phyloP scores from a whole-genome alignment of 1,140 invertebrate species.

The Eulimnadia texana region DNA sequence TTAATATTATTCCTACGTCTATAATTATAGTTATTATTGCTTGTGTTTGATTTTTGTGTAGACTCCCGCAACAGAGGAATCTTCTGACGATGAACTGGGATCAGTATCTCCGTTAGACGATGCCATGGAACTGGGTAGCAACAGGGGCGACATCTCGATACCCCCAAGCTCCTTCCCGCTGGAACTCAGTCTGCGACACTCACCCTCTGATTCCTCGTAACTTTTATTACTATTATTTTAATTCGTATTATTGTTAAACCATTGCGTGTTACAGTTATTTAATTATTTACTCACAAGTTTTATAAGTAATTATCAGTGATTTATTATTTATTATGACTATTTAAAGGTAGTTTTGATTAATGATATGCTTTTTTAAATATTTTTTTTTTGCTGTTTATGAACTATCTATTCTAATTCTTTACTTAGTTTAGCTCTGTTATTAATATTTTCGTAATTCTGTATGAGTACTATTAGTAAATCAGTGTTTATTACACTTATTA shows the following conservation, averaged over 20 bases:
- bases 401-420: too few relatives aligned
- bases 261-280: too few relatives aligned
- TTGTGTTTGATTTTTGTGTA: conserved; percentile 21
- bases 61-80: conserved; percentile 54
- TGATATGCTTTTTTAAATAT: too few relatives aligned
- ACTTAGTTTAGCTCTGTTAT: too few relatives aligned
- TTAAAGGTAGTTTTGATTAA: too few relatives aligned
- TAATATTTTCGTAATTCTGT: too few relatives aligned
- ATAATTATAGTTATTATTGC: neutral
- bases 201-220: conserved; percentile 24
- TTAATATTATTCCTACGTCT: neutral
- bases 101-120: conserved; percentile 74
- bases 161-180: conserved; percentile 19
- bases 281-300: too few relatives aligned
- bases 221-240: neutral
- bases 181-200: conserved; percentile 18
- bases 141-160: neutral
- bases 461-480: too few relatives aligned
- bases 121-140: conserved; percentile 33
- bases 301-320: too few relatives aligned
- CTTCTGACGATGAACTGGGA: conserved; percentile 76
- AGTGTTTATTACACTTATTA: too few relatives aligned
- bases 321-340: too few relatives aligned
- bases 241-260: neutral
- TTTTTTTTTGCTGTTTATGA: too few relatives aligned